Percentiles rank a stretch among this genome's conserved stretches.
These are phyloP conservation scores for Podiceps cristatus DNA, from an alignment of 2,113 vertebrate genomes.

Conservation along the genomic window DNA sequence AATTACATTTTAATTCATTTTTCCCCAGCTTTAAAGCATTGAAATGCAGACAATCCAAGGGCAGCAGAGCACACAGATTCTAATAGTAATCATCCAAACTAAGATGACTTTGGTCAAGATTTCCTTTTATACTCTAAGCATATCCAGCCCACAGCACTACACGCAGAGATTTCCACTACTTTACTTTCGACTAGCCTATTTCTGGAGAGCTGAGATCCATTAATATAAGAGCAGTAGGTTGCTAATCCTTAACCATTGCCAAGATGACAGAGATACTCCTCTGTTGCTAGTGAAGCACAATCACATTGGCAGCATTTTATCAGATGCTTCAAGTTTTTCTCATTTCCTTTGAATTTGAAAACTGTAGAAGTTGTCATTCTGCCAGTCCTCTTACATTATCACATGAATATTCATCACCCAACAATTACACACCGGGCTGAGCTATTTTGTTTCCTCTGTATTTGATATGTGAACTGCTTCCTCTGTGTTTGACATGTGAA, in stretches of 20 bases:
- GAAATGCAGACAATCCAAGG: neutral
- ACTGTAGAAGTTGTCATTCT: neutral
- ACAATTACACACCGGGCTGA: neutral
- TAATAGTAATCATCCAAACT: neutral
- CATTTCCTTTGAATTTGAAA: neutral
- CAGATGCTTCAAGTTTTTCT: neutral
- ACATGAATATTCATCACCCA: neutral
- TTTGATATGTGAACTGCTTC: neutral
- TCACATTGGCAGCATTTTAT: neutral
- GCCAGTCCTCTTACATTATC: neutral
- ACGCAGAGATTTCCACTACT: neutral
- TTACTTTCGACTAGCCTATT: neutral
- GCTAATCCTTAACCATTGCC: neutral
- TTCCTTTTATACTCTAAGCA: neutral
- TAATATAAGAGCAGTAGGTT: rapidly evolving
- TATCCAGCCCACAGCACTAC: neutral
- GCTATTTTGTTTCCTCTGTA: neutral
- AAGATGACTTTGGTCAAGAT: neutral
- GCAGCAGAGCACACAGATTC: neutral
- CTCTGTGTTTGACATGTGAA: neutral
- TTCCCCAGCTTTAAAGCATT: neutral
- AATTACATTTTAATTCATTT: neutral
- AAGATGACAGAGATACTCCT: neutral
- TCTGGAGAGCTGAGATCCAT: neutral
- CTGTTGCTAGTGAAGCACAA: neutral